Percentiles rank a stretch among this genome's conserved stretches.
These are phyloP conservation scores for Endotricha flammealis DNA, from an alignment of 2,888 invertebrate genomes.

Conservation along the genomic window DNA sequence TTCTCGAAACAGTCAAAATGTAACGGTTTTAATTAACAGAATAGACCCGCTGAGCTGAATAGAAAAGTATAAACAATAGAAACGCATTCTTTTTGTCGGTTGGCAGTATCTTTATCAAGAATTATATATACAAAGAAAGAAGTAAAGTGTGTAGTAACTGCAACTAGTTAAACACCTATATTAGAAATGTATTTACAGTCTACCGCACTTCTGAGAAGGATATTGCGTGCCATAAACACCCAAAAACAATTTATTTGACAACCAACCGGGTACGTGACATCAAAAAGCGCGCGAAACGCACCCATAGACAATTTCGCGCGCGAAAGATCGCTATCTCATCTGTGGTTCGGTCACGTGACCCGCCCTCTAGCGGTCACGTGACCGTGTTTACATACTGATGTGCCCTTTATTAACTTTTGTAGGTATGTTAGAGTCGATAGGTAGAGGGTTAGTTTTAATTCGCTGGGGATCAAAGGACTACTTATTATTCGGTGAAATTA, in stretches of 20 bases:
- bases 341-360: conserved; percentile 51
- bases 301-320: conserved; percentile 62
- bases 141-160: too few relatives aligned
- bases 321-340: conserved; percentile 57
- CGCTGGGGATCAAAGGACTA: conserved; percentile 1
- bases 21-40: too few relatives aligned
- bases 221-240: conserved; percentile 21
- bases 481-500: too few relatives aligned
- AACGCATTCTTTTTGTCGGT: too few relatives aligned
- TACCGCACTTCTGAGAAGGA: neutral
- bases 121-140: too few relatives aligned
- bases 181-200: too few relatives aligned
- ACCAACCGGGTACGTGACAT: conserved; percentile 28
- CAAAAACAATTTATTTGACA: conserved; percentile 16
- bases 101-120: too few relatives aligned
- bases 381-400: conserved; percentile 54
- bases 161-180: too few relatives aligned
- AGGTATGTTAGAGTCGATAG: conserved; percentile 19
- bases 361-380: conserved; percentile 56
- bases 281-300: conserved; percentile 41
- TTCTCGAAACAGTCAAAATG: too few relatives aligned
- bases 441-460: conserved; percentile 8
- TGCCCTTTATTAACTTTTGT: conserved; percentile 59
- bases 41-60: too few relatives aligned
- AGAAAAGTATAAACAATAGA: too few relatives aligned